Conservation (phyloP, 2,888 invertebrate genomes). For the Oscheius sp. region DNA sequence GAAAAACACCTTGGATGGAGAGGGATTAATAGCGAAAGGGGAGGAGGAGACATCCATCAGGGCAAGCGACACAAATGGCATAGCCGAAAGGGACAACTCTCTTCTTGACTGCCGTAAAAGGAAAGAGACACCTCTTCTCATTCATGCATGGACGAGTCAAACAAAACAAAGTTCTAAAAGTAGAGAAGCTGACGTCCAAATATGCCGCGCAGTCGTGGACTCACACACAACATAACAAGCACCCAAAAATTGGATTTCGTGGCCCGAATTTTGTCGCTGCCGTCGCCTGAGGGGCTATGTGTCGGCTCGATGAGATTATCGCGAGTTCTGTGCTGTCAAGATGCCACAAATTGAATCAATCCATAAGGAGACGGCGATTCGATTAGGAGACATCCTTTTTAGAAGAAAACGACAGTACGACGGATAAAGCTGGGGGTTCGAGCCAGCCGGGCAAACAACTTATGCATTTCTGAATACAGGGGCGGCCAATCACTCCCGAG, state of each 20-base stretch:
- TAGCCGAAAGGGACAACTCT: background rate
- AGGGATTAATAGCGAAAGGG: constrained; percentile 1
- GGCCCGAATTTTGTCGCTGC: constrained; percentile 21
- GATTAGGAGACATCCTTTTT: background rate
- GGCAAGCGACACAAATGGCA: constrained; percentile 19
- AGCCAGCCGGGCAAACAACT: constrained; percentile 20
- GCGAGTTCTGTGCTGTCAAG: constrained; percentile 14
- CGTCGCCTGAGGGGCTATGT: constrained; percentile 15
- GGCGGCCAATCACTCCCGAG: background rate
- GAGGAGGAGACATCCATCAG: constrained; percentile 18
- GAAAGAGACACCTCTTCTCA: background rate
- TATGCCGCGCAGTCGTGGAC: constrained; percentile 26
- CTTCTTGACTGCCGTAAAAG: background rate
- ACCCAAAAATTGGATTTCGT: constrained; percentile 31
- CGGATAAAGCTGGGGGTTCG: background rate
- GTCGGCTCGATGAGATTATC: constrained; percentile 19
- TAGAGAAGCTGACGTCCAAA: constrained; percentile 9
- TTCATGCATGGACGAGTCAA: background rate
- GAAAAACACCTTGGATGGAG: constrained; percentile 18
- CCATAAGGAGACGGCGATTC: constrained; percentile 22
- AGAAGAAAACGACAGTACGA: background rate
- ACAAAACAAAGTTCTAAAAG: background rate
- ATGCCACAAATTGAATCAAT: constrained; percentile 27
- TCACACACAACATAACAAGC: constrained; percentile 31
- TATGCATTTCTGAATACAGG: constrained; percentile 27